These are phyloP conservation scores for Listronotus bonariensis DNA, from an alignment of 1,140 invertebrate genomes.

Conservation along the genomic window DNA sequence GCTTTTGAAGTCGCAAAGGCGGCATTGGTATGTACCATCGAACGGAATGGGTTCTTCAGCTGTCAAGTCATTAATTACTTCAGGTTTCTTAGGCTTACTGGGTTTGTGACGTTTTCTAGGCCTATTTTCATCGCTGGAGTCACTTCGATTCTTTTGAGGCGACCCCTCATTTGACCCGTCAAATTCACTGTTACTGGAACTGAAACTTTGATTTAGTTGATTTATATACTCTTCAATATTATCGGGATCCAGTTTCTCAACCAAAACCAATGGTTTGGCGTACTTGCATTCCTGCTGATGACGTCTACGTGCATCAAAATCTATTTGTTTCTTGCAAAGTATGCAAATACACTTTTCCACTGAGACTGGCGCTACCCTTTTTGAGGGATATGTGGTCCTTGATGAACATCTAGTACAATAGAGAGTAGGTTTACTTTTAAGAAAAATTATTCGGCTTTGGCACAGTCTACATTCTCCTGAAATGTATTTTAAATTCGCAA, in stretches of 20 bases:
- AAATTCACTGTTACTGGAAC: slow-evolving; percentile 30
- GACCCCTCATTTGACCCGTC: slow-evolving; percentile 17
- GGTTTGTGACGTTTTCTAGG: slow-evolving; percentile 38
- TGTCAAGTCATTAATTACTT: slow-evolving; percentile 33
- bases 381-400: background rate
- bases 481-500: slow-evolving; percentile 23
- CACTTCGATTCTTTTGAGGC: slow-evolving; percentile 21
- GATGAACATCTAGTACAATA: slow-evolving; percentile 31
- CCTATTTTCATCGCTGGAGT: slow-evolving; percentile 22
- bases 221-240: background rate
- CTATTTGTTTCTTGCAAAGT: slow-evolving; percentile 40
- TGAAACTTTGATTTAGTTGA: slow-evolving; percentile 12
- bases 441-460: slow-evolving; percentile 29
- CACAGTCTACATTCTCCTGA: slow-evolving; percentile 32
- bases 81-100: slow-evolving; percentile 2
- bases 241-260: slow-evolving; percentile 28
- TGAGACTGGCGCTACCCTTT: background rate
- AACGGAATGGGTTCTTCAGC: slow-evolving; percentile 46
- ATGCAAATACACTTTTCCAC: slow-evolving; percentile 36
- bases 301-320: slow-evolving; percentile 12
- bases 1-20: slow-evolving; percentile 58
- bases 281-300: slow-evolving; percentile 42
- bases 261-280: slow-evolving; percentile 31
- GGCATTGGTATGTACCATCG: slow-evolving; percentile 60
- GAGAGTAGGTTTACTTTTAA: slow-evolving; percentile 17